Evolutionary conservation across 2,888 invertebrate species (phyloP), one percentile per base, ranked within the genome.

Genomic region (Sesia apiformis): DNA sequence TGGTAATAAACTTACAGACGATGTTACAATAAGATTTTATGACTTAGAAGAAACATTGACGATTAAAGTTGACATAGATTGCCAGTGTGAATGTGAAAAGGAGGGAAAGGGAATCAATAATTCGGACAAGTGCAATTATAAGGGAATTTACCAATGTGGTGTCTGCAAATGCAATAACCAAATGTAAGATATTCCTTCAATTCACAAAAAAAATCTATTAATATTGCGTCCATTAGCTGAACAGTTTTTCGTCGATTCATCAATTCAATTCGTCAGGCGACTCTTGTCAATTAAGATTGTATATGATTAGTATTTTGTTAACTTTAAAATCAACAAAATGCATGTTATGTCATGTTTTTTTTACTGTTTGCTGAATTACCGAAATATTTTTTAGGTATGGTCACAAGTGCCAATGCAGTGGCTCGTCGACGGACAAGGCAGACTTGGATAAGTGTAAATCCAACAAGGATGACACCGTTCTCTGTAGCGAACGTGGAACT

Each of bases 41-140:
- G 94, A 93, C 6, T 74, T 96, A 4, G 88, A 91, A 51, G 96
- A 96, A 69, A 90, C 90, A 58, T 78, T 97, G 23, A 81, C 72
- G 2, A 84, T 97, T 46, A 89, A 93, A 51, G 72, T 97, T 46
- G 91, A 93, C 58, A 88, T 94, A n/a, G 79, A 93, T 46, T 96
- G 96, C 71, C 90, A 93, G 60, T 97, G 96, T 74, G 90, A 91
- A 4, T 97, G 96, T 78, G 95, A 94, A 69, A 81, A 78, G 52
- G 39, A 52, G 72, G 57, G 66, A 43, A 81, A 60, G 40, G 72
- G 66, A 63, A 69, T 72, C 49, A 53, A 53, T 4, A 77, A 89
- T 56, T 84, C 90, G 4, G 41, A 62, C 0, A 63, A 76, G 43
- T 92, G 92, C 61, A 70, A 65, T 8, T 51, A 53, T 0, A 73